A percentile compares a stretch with the other conserved stretches of the same genome.
Evolutionary conservation across 1,140 invertebrate species (phyloP).

Genomic region (Cherax destructor): DNA sequence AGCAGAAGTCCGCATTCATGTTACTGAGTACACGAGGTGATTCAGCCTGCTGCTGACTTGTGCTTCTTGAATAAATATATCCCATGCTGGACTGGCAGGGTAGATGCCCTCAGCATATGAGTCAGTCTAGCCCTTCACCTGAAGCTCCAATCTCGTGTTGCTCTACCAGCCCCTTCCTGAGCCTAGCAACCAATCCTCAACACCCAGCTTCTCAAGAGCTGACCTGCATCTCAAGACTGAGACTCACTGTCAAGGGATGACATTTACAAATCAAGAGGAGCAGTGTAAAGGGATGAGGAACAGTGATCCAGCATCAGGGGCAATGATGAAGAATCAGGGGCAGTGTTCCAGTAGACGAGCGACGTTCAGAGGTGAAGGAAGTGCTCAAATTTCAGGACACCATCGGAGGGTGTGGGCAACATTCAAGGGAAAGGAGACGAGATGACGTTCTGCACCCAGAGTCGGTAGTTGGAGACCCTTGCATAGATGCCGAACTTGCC

Average conservation of each 20-base stretch:
- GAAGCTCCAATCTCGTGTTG: too few species aligned
- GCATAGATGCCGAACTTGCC: conserved; percentile 96
- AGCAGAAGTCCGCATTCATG: too few species aligned
- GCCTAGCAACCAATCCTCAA: too few species aligned
- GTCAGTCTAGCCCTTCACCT: too few species aligned
- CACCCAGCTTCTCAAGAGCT: background rate
- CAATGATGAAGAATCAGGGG: background rate
- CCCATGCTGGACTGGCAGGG: too few species aligned
- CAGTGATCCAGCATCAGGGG: background rate
- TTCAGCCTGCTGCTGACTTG: too few species aligned
- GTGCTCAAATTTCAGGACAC: background rate
- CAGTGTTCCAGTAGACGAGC: background rate
- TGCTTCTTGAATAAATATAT: too few species aligned
- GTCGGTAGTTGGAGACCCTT: conserved; percentile 88
- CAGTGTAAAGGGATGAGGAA: background rate
- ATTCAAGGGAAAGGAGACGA: conserved; percentile 46
- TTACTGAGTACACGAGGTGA: too few species aligned
- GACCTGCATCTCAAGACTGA: background rate
- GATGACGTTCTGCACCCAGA: conserved; percentile 87
- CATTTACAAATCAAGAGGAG: background rate
- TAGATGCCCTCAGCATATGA: too few species aligned
- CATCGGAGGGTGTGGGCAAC: background rate
- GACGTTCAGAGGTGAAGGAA: background rate
- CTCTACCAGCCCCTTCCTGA: too few species aligned
- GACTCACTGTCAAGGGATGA: background rate